Evolutionary conservation across 2,113 vertebrate species (phyloP), one percentile per base, ranked within the genome.

Genomic region (Motacilla alba): DNA sequence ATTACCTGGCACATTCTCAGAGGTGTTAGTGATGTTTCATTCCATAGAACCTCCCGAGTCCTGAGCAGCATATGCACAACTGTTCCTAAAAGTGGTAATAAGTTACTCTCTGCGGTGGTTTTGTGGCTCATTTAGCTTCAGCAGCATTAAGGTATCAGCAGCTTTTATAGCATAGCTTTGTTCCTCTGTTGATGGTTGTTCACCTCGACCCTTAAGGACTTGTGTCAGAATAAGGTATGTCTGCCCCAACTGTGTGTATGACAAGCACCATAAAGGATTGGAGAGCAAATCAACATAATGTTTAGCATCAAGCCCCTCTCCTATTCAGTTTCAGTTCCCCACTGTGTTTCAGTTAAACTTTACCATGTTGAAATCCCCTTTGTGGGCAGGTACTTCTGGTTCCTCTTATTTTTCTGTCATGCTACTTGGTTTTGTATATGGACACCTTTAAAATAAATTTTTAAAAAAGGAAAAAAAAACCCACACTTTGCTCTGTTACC

Each of bases 351-450:
- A 92, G 93, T 97, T 97, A 94, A 94, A 92, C 94, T 94, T 92
- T 83, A 72, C 0, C 1, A 87, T 96, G 94, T 96, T 93, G 95
- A 96, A 97, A 97, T 97, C 95, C 93, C 96, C 94, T 95, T 94
- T 95, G 89, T 95, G 91, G 95, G 95, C 93, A 95, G 88, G 88
- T 95, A 93, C 67, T 96, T 96, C 91, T 94, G 83, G 93, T 97
- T 97, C 96, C 96, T 89, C 77, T 94, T 93, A 89, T 83, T 94
- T 89, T 90, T 95, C 66, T 91, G 81, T 92, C 75, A 83, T 91
- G 92, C 78, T 83, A 52, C 60, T 94, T 94, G 88, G 28, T 49
- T 95, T 95, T 91, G 16, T 92, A 62, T 95, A 83, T 60, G 81
- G 82, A 37, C 28, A 93, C 60, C 70, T 94, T 89, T 44, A 23